A percentile compares a stretch with the other conserved stretches of the same genome.
phyloP scores from a whole-genome alignment of 2,113 vertebrate species.

The Sturnira hondurensis region DNA sequence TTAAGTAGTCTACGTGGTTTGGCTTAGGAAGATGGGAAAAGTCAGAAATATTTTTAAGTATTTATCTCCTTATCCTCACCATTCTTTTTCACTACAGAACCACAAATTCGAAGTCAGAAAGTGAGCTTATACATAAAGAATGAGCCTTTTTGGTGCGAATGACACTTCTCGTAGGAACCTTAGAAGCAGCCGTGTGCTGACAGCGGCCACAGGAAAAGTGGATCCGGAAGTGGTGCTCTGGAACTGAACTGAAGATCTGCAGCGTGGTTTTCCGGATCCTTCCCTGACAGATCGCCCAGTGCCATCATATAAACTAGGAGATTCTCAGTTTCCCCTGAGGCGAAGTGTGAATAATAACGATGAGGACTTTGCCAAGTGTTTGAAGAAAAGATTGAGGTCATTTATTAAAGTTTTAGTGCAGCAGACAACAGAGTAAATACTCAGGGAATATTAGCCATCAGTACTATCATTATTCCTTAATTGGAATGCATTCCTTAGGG shows the following conservation, averaged over 20 bases:
- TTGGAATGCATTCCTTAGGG: background rate
- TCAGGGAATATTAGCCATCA: background rate
- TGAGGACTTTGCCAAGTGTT: background rate
- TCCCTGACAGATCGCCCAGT: background rate
- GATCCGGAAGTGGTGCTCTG: no score
- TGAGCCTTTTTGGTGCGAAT: background rate
- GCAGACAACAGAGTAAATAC: no score
- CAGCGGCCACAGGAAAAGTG: fast-evolving
- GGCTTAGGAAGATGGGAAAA: background rate
- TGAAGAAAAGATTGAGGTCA: background rate
- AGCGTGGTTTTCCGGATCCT: background rate
- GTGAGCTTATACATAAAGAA: background rate
- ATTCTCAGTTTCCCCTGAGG: background rate
- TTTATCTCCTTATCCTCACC: background rate
- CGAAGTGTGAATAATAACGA: background rate
- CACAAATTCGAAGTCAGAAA: background rate
- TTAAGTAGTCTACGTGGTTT: background rate
- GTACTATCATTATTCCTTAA: background rate
- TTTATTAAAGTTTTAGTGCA: no score
- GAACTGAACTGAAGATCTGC: background rate
- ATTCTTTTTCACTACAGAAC: background rate
- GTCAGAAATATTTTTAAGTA: background rate
- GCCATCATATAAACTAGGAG: background rate
- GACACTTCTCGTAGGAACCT: background rate
- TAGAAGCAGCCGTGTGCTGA: no score